These are phyloP conservation scores for Meteorus cinctellus DNA, from an alignment of 2,888 invertebrate genomes.

Conservation along the genomic window DNA sequence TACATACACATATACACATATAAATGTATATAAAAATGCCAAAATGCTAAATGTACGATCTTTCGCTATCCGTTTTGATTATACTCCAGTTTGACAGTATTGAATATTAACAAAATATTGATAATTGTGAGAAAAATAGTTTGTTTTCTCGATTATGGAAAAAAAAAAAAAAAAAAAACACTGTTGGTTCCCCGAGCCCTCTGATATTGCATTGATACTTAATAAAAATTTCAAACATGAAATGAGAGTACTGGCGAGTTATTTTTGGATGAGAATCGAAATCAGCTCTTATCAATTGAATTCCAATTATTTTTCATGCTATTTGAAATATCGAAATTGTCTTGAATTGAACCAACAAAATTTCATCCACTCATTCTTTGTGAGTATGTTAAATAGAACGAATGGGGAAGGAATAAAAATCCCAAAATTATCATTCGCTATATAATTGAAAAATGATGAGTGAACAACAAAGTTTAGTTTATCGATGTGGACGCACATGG, in stretches of 20 bases:
- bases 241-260: too few species aligned
- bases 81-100: neutral
- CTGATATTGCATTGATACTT: too few species aligned
- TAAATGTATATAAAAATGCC: neutral
- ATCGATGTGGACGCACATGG: conserved; percentile 40
- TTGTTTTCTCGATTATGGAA: neutral
- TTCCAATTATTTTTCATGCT: too few species aligned
- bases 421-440: conserved; percentile 25
- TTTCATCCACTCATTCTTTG: too few species aligned
- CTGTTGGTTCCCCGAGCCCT: too few species aligned
- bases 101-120: neutral
- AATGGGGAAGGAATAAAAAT: conserved; percentile 27
- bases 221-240: too few species aligned
- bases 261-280: too few species aligned
- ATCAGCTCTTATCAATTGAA: too few species aligned
- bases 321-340: too few species aligned
- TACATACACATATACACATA: neutral
- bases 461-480: conserved; percentile 41
- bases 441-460: conserved; percentile 25
- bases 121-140: neutral
- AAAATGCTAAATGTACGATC: neutral
- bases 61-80: neutral
- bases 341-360: too few species aligned
- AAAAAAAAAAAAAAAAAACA: too few species aligned
- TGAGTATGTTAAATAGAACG: conserved; percentile 5